Percentiles rank a stretch among this genome's conserved stretches.
These are phyloP conservation scores for Spodoptera frugiperda DNA, from an alignment of 1,140 invertebrate genomes.

Conservation along the genomic window DNA sequence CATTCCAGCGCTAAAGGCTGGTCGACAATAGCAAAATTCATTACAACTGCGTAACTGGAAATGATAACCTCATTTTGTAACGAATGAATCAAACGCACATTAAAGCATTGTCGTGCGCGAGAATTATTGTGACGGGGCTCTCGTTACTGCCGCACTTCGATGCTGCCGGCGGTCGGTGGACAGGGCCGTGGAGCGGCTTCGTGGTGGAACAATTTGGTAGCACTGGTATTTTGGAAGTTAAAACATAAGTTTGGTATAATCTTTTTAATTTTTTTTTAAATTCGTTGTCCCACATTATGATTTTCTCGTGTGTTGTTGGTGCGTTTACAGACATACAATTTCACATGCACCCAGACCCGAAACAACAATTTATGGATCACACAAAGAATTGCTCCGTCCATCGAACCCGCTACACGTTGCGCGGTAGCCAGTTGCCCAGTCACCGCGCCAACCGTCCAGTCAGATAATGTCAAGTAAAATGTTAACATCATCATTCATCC, in stretches of 20 bases:
- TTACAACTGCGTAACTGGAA: conserved; percentile 72
- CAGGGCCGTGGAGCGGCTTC: conserved; percentile 48
- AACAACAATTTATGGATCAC: too few species aligned
- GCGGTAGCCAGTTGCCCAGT: too few species aligned
- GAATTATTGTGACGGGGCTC: conserved; percentile 83
- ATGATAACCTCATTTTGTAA: conserved; percentile 84
- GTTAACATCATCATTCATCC: too few species aligned
- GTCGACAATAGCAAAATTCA: conserved; percentile 76
- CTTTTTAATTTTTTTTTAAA: too few species aligned
- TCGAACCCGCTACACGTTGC: too few species aligned
- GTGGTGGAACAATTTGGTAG: background rate
- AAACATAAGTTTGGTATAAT: background rate
- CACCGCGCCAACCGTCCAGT: too few species aligned
- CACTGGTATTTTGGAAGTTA: background rate
- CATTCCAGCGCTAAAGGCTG: conserved; percentile 33
- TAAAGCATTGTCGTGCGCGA: conserved; percentile 83
- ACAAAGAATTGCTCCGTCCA: too few species aligned
- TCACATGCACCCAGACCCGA: too few species aligned
- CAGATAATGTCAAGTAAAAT: too few species aligned
- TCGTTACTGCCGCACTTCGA: conserved; percentile 76
- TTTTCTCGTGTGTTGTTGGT: too few species aligned
- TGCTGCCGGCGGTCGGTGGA: conserved; percentile 56
- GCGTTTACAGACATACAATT: too few species aligned
- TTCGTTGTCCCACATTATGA: too few species aligned
- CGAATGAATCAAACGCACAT: conserved; percentile 83